These are phyloP conservation scores for Zoanthus gigantus DNA, from an alignment of 92 coral and sea anemone genomes.

Conservation along the genomic window DNA sequence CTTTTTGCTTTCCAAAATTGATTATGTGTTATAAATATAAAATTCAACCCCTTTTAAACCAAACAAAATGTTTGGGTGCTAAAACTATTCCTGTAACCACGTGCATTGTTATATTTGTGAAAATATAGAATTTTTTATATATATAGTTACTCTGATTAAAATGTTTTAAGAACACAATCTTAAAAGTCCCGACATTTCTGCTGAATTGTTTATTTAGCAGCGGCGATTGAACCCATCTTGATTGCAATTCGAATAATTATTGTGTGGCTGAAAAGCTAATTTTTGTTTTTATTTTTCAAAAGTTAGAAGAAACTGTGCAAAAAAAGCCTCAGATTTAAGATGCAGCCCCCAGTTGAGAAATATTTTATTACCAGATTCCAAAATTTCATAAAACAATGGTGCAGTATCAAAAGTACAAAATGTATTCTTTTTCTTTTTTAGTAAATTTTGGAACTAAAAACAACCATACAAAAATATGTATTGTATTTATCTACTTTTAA, in stretches of 20 bases:
- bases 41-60: neutral
- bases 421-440: too few relatives aligned
- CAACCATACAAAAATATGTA: neutral
- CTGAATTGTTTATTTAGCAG: neutral
- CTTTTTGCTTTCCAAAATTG: neutral
- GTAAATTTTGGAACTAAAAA: neutral
- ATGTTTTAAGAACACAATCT: too few relatives aligned
- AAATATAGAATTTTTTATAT: too few relatives aligned
- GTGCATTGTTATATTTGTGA: too few relatives aligned
- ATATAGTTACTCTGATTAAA: too few relatives aligned
- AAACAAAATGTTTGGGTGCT: neutral
- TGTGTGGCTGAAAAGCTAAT: neutral
- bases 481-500: neutral
- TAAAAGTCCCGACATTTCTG: neutral
- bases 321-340: neutral
- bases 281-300: neutral
- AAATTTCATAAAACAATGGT: too few relatives aligned
- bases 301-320: neutral
- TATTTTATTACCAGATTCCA: too few relatives aligned
- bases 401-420: too few relatives aligned
- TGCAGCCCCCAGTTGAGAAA: too few relatives aligned
- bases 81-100: too few relatives aligned
- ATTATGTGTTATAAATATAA: neutral
- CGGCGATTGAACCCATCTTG: neutral
- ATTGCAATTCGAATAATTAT: too few relatives aligned